Base-by-base conservation (phyloP, 2,113 vertebrate genomes). In the Triplophysa tibetana region DNA sequence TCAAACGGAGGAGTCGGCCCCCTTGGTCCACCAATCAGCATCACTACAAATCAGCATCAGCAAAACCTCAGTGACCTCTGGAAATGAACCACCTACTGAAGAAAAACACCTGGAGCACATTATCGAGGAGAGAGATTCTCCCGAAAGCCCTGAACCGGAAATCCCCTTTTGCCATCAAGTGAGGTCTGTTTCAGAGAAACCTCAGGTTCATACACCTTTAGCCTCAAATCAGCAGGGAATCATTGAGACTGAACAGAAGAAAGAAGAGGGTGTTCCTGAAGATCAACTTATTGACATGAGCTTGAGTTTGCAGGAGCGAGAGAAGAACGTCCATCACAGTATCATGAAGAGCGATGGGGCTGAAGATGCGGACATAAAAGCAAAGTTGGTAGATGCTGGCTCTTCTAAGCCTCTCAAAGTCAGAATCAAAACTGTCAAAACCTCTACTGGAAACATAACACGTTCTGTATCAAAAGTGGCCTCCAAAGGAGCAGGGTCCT, bases 341-440 rank as follows among this genome's bases (percentile, higher is more conserved):
- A 70, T 52, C 38, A 70, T 9, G 11, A 5, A 26, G 10, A 24
- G 24, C 43, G 76, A 83, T 24, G 82, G 74, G 45, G 75, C 58
- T 62, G 82, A 69, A 41, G 90, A 89, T 0, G 33, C 45, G 0
- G 90, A 91, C 0, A 91, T 92, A 0, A 90, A 90, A 13, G 90
- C 89, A 1, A 88, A 16, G 89, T n/a, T 88, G 4, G 88, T 38
- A 86, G 8, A 62, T 2, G 11, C 76, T 16, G 85, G 81, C 16
- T 74, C 41, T 1, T 91, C 93, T 0, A 89, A 93, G 48, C 96
- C 95, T 0, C 93, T 98, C 61, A 99, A 98, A 63, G 97, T 99
- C 45, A 91, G 96, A 80, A 99, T 99, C 83, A 98, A 98, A 88
- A 98, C 97, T 29, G 94, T 99, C 70, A 99, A 98, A 77, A 96